Evolutionary conservation across 1,140 invertebrate genomes (phyloP).

Genomic region (Drosophila tsacasi): DNA sequence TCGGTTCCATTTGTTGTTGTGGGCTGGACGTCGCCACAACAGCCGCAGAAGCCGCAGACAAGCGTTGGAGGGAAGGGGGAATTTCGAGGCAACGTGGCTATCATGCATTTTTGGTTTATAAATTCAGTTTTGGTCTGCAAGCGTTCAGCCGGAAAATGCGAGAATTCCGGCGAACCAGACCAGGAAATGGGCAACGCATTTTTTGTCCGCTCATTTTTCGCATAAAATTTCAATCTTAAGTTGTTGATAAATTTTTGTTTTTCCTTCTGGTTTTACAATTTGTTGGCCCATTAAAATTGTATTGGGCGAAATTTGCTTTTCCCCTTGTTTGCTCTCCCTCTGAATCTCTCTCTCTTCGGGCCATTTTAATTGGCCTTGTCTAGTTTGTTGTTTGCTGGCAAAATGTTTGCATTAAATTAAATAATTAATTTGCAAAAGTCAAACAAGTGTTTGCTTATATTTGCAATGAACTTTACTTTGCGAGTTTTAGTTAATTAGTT

Average conservation of each 20-base stretch:
- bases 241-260: slow-evolving; percentile 31
- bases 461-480: slow-evolving; percentile 49
- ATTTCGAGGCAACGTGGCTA: slow-evolving; percentile 27
- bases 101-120: slow-evolving; percentile 74
- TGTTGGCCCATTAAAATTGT: slow-evolving; percentile 46
- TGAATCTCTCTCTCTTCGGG: background rate
- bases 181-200: slow-evolving; percentile 38
- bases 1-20: slow-evolving; percentile 30
- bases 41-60: slow-evolving; percentile 67
- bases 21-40: slow-evolving; percentile 29
- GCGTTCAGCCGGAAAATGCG: slow-evolving; percentile 69
- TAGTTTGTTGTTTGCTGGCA: slow-evolving; percentile 53
- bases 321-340: slow-evolving; percentile 6
- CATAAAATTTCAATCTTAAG: slow-evolving; percentile 40
- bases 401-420: slow-evolving; percentile 66
- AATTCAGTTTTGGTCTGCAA: slow-evolving; percentile 70
- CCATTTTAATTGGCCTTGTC: slow-evolving; percentile 68
- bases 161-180: slow-evolving; percentile 27
- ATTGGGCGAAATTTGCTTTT: slow-evolving; percentile 29
- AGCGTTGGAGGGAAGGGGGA: slow-evolving; percentile 1
- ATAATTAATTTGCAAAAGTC: slow-evolving; percentile 60
- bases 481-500: slow-evolving; percentile 47
- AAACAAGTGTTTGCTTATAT: slow-evolving; percentile 52
- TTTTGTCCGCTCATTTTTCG: slow-evolving; percentile 23
- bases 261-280: slow-evolving; percentile 20